Percentiles rank a stretch among this genome's conserved stretches.
phyloP scores from a whole-genome alignment of 2,113 vertebrate species.

The Sphaerodactylus townsendi region DNA sequence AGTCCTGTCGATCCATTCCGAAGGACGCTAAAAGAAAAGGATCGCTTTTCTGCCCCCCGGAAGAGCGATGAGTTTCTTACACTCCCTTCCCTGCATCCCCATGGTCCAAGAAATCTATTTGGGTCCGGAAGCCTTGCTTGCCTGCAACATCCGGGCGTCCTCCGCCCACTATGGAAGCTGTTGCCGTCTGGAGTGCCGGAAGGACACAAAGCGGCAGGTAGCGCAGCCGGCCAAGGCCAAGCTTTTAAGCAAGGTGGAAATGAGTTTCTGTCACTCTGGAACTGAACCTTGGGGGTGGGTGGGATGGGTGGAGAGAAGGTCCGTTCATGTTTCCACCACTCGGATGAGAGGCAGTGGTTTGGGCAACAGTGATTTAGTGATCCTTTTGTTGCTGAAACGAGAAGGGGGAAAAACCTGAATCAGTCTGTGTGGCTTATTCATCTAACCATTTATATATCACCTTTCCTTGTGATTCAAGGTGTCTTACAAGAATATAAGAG shows the following conservation, averaged over 20 bases:
- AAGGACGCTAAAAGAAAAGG: neutral
- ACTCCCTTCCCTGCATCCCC: neutral
- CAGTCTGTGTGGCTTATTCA: neutral
- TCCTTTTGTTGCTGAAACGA: conserved; percentile 72
- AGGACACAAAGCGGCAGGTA: neutral
- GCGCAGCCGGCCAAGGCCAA: neutral
- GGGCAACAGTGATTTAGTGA: conserved; percentile 75
- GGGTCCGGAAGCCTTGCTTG: no score
- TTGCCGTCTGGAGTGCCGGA: neutral
- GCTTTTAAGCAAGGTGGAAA: neutral
- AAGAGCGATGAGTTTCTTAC: no score
- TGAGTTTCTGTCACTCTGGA: neutral
- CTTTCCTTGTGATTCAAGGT: no score
- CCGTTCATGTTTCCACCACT: conserved; percentile 84
- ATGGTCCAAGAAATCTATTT: no score
- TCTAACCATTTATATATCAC: no score
- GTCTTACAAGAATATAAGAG: no score
- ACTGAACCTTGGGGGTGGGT: neutral
- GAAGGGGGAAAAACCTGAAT: neutral
- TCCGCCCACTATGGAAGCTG: neutral
- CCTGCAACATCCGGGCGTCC: neutral
- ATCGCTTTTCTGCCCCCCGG: neutral
- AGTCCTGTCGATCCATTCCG: no score
- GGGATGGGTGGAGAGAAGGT: neutral
- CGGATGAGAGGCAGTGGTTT: conserved; percentile 89